These are phyloP conservation scores for Luperina nickerlii DNA, from an alignment of 2,888 invertebrate species.

Conservation along the genomic window DNA sequence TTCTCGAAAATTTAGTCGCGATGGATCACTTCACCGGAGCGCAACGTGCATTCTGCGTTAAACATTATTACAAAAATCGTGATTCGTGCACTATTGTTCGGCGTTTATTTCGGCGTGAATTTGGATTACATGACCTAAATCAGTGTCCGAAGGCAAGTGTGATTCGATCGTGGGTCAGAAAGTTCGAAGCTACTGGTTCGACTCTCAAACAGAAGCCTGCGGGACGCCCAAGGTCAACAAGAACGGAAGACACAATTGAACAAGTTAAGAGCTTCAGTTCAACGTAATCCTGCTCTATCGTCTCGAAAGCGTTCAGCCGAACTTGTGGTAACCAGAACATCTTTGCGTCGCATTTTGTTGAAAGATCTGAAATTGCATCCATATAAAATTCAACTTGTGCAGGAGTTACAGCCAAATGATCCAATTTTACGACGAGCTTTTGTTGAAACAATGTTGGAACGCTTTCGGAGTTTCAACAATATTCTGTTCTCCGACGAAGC, in stretches of 20 bases:
- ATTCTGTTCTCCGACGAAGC: too few species aligned
- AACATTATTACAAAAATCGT: slow-evolving; percentile 27
- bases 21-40: slow-evolving; percentile 34
- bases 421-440: too few species aligned
- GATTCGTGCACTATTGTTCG: slow-evolving; percentile 21
- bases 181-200: slow-evolving; percentile 43
- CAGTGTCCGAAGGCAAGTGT: slow-evolving; percentile 39
- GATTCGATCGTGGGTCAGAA: slow-evolving; percentile 44
- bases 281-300: too few species aligned
- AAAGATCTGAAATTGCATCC: too few species aligned
- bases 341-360: too few species aligned
- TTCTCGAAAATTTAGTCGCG: slow-evolving; percentile 36
- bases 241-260: slow-evolving; percentile 9
- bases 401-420: too few species aligned
- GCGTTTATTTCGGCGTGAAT: slow-evolving; percentile 26
- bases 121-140: slow-evolving; percentile 37
- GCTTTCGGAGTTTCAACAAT: too few species aligned
- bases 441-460: too few species aligned
- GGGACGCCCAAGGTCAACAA: slow-evolving; percentile 47
- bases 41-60: slow-evolving; percentile 34
- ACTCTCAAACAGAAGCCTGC: slow-evolving; percentile 44
- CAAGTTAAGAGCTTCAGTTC: too few species aligned
- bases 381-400: too few species aligned
- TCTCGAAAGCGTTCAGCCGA: too few species aligned
- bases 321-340: too few species aligned